A percentile compares a stretch with the other conserved stretches of the same genome.
Evolutionary conservation across 2,888 invertebrate genomes (phyloP).

Genomic region (Cremastinae sp.): DNA sequence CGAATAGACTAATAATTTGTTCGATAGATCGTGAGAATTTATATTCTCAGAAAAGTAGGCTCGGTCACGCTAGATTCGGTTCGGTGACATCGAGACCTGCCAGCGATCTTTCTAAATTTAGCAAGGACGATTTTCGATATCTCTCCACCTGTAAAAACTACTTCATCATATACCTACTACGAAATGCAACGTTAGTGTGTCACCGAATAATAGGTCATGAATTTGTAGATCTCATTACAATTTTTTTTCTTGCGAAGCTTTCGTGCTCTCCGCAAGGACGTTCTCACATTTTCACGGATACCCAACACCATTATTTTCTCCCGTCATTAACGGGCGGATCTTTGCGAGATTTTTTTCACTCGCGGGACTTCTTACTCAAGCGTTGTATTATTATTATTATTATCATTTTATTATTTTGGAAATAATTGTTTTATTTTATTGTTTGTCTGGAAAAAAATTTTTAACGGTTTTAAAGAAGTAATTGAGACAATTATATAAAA

Average conservation of each 20-base stretch:
- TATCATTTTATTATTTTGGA: too few species aligned
- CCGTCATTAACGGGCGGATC: background rate
- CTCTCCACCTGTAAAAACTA: slow-evolving; percentile 2
- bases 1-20: slow-evolving; percentile 49
- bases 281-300: slow-evolving; percentile 24
- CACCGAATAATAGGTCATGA: background rate
- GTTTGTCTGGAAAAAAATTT: too few species aligned
- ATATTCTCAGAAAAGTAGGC: slow-evolving; percentile 35
- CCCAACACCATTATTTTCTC: background rate
- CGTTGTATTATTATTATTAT: too few species aligned
- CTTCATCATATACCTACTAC: background rate
- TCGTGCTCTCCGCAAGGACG: slow-evolving; percentile 27
- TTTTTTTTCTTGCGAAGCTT: background rate
- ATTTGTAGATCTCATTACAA: slow-evolving; percentile 3
- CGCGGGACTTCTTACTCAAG: too few species aligned
- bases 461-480: too few species aligned
- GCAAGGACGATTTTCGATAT: slow-evolving; percentile 44
- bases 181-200: slow-evolving; percentile 22
- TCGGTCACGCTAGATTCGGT: slow-evolving; percentile 50
- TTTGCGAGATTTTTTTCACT: too few species aligned
- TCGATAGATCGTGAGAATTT: slow-evolving; percentile 46
- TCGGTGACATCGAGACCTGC: slow-evolving; percentile 52
- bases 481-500: too few species aligned
- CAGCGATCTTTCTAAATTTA: slow-evolving; percentile 58
- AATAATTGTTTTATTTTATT: too few species aligned